Evolutionary conservation across 2,113 vertebrate genomes (phyloP).

Genomic region (Urocolius indicus): DNA sequence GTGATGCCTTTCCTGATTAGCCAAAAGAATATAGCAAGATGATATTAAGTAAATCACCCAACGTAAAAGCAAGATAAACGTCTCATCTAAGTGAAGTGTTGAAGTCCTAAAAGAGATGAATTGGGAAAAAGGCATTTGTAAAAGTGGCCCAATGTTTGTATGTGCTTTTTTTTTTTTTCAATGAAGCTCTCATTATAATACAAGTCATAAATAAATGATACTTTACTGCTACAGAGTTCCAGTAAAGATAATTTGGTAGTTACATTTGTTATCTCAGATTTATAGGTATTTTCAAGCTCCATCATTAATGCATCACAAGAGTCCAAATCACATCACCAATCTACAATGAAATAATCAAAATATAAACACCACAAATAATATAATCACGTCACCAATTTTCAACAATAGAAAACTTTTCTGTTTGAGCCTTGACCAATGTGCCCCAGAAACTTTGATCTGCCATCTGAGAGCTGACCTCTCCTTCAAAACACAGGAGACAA

Average conservation of each 20-base stretch:
- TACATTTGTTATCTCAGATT: background rate
- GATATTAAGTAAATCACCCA: background rate
- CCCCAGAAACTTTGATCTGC: background rate
- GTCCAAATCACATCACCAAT: background rate
- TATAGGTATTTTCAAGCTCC: background rate
- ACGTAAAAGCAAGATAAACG: background rate
- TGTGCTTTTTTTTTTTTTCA: background rate
- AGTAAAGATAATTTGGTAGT: background rate
- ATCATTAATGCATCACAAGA: background rate
- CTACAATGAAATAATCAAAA: background rate
- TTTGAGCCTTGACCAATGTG: background rate
- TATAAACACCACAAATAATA: background rate
- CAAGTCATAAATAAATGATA: background rate
- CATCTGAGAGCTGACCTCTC: background rate
- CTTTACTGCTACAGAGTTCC: background rate
- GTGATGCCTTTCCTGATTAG: constrained; percentile 23
- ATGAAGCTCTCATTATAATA: background rate
- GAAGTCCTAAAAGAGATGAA: background rate
- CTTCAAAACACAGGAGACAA: background rate
- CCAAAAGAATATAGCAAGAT: background rate
- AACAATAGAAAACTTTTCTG: background rate
- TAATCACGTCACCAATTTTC: background rate
- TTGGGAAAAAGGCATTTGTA: background rate
- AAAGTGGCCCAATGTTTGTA: background rate
- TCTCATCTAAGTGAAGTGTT: background rate